These are phyloP conservation scores for Enteromius treurensis DNA, from an alignment of 2,797 vertebrate species.

Conservation along the genomic window DNA sequence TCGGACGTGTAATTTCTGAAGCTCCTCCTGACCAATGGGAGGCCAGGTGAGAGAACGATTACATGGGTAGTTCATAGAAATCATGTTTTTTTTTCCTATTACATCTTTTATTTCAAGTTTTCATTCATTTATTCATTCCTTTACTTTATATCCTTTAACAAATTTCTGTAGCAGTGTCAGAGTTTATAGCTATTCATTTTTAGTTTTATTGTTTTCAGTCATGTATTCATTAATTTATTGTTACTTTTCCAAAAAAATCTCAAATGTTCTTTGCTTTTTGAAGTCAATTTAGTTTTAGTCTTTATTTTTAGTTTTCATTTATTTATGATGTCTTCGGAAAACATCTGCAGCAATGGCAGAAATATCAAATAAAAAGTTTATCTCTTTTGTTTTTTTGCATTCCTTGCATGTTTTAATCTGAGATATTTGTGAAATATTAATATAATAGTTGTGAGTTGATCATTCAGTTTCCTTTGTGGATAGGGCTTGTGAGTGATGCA, in stretches of 20 bases:
- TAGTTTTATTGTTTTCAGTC: not conserved
- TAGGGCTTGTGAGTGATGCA: not conserved
- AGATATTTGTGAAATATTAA: not conserved
- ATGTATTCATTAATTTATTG: not conserved
- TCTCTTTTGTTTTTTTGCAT: not conserved
- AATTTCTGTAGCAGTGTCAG: too few relatives aligned
- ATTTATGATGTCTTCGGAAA: not conserved
- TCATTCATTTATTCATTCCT: not conserved
- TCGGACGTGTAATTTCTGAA: slow-evolving; percentile 96
- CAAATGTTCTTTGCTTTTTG: not conserved
- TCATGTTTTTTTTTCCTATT: too few relatives aligned
- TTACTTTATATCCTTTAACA: too few relatives aligned
- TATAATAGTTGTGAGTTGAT: not conserved
- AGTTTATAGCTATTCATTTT: not conserved
- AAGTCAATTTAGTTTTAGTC: not conserved
- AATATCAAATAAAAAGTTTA: too few relatives aligned
- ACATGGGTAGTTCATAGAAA: not conserved
- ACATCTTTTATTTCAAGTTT: not conserved
- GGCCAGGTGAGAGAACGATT: slow-evolving; percentile 83
- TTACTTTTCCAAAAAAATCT: not conserved
- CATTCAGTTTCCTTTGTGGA: not conserved
- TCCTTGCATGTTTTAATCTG: not conserved
- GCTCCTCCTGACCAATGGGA: slow-evolving; percentile 98
- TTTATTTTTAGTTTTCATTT: not conserved
- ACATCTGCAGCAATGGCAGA: too few relatives aligned